Percentiles rank a stretch among this genome's conserved stretches.
phyloP scores from a whole-genome alignment of 1,140 invertebrate genomes.

The Eueides isabella region DNA sequence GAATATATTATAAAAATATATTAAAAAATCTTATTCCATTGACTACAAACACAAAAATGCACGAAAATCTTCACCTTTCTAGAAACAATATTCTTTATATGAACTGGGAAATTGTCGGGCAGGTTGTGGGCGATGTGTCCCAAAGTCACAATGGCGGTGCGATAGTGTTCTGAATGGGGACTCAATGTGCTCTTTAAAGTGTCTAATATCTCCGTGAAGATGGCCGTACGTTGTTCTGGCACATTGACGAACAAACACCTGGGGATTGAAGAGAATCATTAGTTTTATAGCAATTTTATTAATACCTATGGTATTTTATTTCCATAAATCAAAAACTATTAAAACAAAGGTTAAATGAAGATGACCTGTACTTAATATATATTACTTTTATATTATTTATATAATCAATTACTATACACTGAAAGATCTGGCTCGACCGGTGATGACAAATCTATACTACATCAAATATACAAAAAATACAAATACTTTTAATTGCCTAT shows the following conservation, averaged over 20 bases:
- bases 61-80: slow-evolving; percentile 93
- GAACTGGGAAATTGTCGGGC: slow-evolving; percentile 92
- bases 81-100: slow-evolving; percentile 97
- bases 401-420: no score
- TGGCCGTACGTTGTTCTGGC: slow-evolving; percentile 88
- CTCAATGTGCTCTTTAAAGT: slow-evolving; percentile 89
- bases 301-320: no score
- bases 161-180: slow-evolving; percentile 92
- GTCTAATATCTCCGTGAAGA: slow-evolving; percentile 95
- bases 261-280: slow-evolving; percentile 15
- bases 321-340: no score
- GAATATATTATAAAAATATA: no score
- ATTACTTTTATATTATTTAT: no score
- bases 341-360: no score
- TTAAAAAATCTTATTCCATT: no score
- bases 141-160: slow-evolving; percentile 95
- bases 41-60: no score
- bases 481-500: no score
- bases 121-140: slow-evolving; percentile 97
- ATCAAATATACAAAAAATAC: no score
- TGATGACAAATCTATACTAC: slow-evolving; percentile 97
- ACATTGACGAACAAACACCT: slow-evolving; percentile 95
- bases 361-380: no score
- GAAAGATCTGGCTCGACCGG: slow-evolving; percentile 95
- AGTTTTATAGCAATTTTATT: no score